These are phyloP conservation scores for Yponomeuta plumbellus DNA, from an alignment of 2,888 invertebrate species.

Conservation along the genomic window DNA sequence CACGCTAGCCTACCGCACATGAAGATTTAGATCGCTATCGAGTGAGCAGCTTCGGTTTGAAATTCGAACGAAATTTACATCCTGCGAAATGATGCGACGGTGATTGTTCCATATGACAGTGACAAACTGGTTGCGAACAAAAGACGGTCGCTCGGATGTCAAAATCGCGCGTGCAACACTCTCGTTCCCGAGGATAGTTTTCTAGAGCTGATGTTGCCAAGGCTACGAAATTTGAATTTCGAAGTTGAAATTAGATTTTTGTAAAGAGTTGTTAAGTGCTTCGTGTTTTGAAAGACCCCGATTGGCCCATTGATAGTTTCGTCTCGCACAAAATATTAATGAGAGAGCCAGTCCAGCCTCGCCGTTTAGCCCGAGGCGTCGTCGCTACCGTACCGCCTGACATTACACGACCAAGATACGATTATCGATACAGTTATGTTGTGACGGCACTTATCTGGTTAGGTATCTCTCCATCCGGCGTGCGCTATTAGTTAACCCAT, in stretches of 20 bases:
- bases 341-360: conserved; percentile 42
- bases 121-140: too few relatives aligned
- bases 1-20: conserved; percentile 3
- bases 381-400: conserved; percentile 48
- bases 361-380: conserved; percentile 33
- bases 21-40: neutral
- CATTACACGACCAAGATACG: conserved; percentile 60
- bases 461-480: conserved; percentile 42
- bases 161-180: neutral
- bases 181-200: neutral
- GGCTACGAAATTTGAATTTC: too few relatives aligned
- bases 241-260: too few relatives aligned
- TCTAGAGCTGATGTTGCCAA: neutral
- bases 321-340: conserved; percentile 31
- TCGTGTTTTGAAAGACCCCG: neutral
- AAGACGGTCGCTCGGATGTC: too few relatives aligned
- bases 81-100: neutral
- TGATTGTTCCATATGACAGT: too few relatives aligned
- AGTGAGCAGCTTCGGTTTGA: neutral
- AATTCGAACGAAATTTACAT: neutral
- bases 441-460: conserved; percentile 48
- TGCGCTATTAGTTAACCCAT: conserved; percentile 52
- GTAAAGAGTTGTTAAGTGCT: too few relatives aligned
- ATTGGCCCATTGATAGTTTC: neutral
- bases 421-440: conserved; percentile 67